Conservation (phyloP, 2,113 vertebrate genomes). For the Upupa epops region DNA sequence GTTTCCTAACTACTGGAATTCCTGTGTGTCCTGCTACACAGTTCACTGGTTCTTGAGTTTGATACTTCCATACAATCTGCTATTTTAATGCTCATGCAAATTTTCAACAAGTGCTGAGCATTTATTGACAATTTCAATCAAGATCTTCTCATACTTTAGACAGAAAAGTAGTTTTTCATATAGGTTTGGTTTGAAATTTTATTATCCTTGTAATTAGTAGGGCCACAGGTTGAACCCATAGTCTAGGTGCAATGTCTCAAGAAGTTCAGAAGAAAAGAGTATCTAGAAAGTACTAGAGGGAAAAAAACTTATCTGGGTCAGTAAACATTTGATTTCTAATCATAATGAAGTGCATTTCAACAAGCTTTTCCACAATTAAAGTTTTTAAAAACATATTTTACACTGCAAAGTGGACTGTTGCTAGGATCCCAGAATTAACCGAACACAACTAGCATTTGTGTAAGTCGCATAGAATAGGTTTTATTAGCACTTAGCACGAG, state of each 20-base stretch:
- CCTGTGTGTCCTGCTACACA: background rate
- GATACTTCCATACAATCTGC: background rate
- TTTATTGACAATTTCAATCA: background rate
- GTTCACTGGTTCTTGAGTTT: background rate
- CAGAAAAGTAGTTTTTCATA: background rate
- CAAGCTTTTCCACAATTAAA: conserved; percentile 43
- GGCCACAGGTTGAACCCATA: background rate
- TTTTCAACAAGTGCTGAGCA: background rate
- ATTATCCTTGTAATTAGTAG: background rate
- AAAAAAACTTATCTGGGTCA: background rate
- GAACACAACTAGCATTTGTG: conserved; percentile 20
- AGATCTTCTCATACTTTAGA: background rate
- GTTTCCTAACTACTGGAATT: background rate
- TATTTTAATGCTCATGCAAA: background rate
- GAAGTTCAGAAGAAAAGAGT: background rate
- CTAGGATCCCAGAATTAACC: conserved; percentile 49
- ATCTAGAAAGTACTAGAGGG: background rate
- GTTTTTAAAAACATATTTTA: background rate
- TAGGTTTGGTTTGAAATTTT: background rate
- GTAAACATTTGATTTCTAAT: conserved; percentile 13
- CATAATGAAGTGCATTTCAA: background rate
- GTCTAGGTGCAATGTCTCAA: background rate
- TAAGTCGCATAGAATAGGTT: conserved; percentile 43
- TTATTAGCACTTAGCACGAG: conserved; percentile 48
- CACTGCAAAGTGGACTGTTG: conserved; percentile 39